A percentile compares a stretch with the other conserved stretches of the same genome.
Evolutionary conservation across 2,888 invertebrate species (phyloP).

Genomic region (Drosophila birchii): DNA sequence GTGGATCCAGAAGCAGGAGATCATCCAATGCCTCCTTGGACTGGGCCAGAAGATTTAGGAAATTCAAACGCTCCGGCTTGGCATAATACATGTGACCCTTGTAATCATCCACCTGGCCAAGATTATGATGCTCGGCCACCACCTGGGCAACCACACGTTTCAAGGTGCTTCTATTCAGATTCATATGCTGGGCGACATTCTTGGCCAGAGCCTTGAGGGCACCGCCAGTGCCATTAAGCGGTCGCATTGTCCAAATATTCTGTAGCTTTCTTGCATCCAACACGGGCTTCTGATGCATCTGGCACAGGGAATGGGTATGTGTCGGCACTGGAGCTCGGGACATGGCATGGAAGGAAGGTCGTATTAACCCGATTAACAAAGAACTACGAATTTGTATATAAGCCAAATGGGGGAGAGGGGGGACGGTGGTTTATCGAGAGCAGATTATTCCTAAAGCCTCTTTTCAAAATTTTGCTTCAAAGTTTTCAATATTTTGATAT

Average conservation of each 20-base stretch:
- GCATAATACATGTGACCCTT: slow-evolving; percentile 60
- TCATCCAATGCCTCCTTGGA: slow-evolving; percentile 71
- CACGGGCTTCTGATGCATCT: not conserved
- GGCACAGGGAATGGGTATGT: not conserved
- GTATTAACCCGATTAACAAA: too few relatives aligned
- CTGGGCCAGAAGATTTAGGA: slow-evolving; percentile 52
- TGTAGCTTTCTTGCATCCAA: slow-evolving; percentile 27
- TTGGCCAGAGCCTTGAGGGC: slow-evolving; percentile 59
- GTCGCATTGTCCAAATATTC: slow-evolving; percentile 57
- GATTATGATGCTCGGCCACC: slow-evolving; percentile 53
- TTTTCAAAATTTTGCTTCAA: not conserved
- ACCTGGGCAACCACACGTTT: slow-evolving; percentile 63
- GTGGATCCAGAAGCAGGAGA: slow-evolving; percentile 37
- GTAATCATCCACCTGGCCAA: slow-evolving; percentile 57
- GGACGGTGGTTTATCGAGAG: too few relatives aligned
- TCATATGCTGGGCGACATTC: slow-evolving; percentile 60
- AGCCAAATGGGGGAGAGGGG: not conserved
- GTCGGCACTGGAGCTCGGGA: not conserved
- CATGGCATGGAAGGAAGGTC: too few relatives aligned
- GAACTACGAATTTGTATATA: not conserved
- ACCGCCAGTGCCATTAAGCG: slow-evolving; percentile 55
- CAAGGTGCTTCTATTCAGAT: slow-evolving; percentile 45
- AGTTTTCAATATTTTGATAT: not conserved
- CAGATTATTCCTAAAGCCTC: not conserved
- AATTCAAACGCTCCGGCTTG: slow-evolving; percentile 56